Evolutionary conservation across 2,888 invertebrate genomes (phyloP), one percentile per base, ranked within the genome.

Genomic region (Ptilodon capucinus): DNA sequence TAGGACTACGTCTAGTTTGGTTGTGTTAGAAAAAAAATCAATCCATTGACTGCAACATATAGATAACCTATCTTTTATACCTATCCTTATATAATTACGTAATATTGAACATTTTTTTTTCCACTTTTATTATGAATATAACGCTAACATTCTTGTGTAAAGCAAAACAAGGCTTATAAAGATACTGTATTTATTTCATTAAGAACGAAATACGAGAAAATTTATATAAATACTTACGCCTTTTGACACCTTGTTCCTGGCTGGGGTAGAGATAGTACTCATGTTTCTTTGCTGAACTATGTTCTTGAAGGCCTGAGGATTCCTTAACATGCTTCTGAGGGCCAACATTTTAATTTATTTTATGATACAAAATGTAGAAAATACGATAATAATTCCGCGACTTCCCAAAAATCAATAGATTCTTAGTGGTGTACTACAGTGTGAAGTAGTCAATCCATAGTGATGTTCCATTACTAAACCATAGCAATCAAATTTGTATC

Each of bases 271-370:
- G 42, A 84, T 64, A 0, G 68, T 86, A 46, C 79, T 86, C 87
- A 89, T 88, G 55, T 80, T 82, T 32, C 88, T 82, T 39, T 79
- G 76, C 47, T 82, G 86, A 4, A 76, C 71, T 1, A 76, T 83
- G 80, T 79, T 86, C 51, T 78, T 86, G 39, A 80, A 53, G 45
- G 86, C 52, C 44, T 79, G 80, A 30, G 74, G 68, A 58, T 81
- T 81, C 34, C 75, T 86, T 28, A 86, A 57, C 4, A 88, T 71
- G 61, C 62, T 84, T 48, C 84, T 80, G 58, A 79, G 64, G 8
- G 82, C 85, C 14, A 84, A 62, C 88, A 89, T 89, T 66, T 77
- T 87, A 57, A 55, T 59, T 68, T 61, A 44, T 41, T 55, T 45
- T 16, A 40, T 49, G 3, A 28, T n/a, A 8, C n/a, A 28, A n/a